Percentiles rank a stretch among this genome's conserved stretches.
Evolutionary conservation across 1,140 invertebrate species (phyloP).

Genomic region (Belonocnema kinseyi): DNA sequence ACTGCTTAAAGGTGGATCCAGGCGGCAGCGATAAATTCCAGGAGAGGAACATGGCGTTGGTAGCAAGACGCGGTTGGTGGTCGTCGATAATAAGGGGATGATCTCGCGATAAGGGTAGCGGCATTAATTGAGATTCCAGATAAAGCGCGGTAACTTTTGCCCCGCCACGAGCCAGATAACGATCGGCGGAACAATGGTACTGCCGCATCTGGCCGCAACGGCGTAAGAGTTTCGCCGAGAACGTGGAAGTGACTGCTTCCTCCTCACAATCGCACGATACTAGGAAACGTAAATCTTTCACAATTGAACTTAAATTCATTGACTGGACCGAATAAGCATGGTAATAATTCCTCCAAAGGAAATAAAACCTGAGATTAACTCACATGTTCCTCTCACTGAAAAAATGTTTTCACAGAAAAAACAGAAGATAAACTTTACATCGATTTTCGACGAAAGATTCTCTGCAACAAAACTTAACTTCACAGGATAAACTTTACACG

Average conservation of each 20-base stretch:
- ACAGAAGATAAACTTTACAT: too few species aligned
- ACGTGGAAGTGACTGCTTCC: constrained; percentile 36
- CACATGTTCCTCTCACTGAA: too few species aligned
- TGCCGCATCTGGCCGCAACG: constrained; percentile 58
- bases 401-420: too few species aligned
- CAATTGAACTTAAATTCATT: neutral
- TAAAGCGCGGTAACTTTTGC: constrained; percentile 67
- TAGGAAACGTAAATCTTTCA: constrained; percentile 42
- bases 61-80: constrained; percentile 47
- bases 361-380: too few species aligned
- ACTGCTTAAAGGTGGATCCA: constrained; percentile 45
- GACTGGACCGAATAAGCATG: neutral
- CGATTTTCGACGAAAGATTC: too few species aligned
- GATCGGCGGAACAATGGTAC: constrained; percentile 64
- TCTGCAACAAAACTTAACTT: too few species aligned
- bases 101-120: constrained; percentile 65
- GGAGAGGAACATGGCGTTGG: constrained; percentile 47
- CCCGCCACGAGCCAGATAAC: constrained; percentile 62
- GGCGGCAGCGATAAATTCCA: constrained; percentile 60
- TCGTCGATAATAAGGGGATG: constrained; percentile 69
- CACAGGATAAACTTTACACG: too few species aligned
- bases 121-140: constrained; percentile 73
- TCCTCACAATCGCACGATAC: neutral
- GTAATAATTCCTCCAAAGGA: too few species aligned
- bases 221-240: constrained; percentile 43